Evolutionary conservation across 2,888 invertebrate genomes (phyloP).

Genomic region (Sphaerophoria taeniata): DNA sequence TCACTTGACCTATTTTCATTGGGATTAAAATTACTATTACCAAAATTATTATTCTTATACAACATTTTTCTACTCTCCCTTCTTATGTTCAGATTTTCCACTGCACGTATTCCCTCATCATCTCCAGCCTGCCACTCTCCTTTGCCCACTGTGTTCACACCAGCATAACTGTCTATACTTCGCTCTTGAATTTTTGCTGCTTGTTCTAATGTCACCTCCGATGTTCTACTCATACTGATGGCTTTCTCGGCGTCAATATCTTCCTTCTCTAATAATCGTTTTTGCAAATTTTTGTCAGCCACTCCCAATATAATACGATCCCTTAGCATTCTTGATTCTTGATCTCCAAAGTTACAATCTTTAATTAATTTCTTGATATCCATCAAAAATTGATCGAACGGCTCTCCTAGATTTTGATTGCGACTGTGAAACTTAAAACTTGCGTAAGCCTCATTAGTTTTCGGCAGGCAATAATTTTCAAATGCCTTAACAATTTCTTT

Average conservation of each 20-base stretch:
- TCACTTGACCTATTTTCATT: conserved; percentile 8
- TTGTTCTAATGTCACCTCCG: too few species aligned
- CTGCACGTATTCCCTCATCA: conserved; percentile 38
- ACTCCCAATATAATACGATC: too few species aligned
- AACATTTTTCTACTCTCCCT: conserved; percentile 62
- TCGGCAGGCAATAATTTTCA: conserved; percentile 44
- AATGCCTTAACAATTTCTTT: conserved; percentile 41
- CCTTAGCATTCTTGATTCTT: too few species aligned
- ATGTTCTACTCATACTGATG: too few species aligned
- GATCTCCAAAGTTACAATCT: too few species aligned
- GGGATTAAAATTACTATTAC: conserved; percentile 28
- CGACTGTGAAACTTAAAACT: conserved; percentile 34
- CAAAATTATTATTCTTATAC: conserved; percentile 10
- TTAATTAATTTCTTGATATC: conserved; percentile 70
- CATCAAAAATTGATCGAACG: conserved; percentile 72
- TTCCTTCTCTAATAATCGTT: too few species aligned
- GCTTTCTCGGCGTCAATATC: too few species aligned
- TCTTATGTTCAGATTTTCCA: conserved; percentile 55
- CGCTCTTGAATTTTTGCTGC: too few species aligned
- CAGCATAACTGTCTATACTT: too few species aligned
- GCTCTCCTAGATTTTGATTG: conserved; percentile 60
- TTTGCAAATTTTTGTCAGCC: too few species aligned
- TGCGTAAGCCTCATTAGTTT: conserved; percentile 46
- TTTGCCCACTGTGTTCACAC: too few species aligned
- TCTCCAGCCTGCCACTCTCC: too few species aligned